Conservation (phyloP, 2,113 vertebrate genomes). For the Limanda limanda region DNA sequence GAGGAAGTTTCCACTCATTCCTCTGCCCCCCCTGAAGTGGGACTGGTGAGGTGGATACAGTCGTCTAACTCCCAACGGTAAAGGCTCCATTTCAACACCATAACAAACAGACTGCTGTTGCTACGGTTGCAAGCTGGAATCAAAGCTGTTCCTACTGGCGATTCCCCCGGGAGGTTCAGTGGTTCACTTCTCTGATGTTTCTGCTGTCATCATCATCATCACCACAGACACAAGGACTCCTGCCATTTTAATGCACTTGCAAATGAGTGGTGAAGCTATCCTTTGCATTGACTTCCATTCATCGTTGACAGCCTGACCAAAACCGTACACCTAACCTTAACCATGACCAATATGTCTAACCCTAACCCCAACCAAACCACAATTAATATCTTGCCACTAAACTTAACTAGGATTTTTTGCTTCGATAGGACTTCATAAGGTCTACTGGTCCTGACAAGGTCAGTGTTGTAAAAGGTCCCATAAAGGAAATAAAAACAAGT, state of each 20-base stretch:
- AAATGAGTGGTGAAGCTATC: too few relatives aligned
- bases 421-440: too few relatives aligned
- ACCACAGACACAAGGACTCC: slow-evolving; percentile 42
- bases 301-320: too few relatives aligned
- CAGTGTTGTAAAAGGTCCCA: too few relatives aligned
- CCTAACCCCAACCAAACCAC: too few relatives aligned
- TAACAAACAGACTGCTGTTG: slow-evolving; percentile 67
- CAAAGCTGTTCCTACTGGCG: slow-evolving; percentile 66
- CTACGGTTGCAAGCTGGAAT: slow-evolving; percentile 74
- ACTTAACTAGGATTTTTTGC: too few relatives aligned
- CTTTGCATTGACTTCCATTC: too few relatives aligned
- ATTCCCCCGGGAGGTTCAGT: slow-evolving; percentile 62
- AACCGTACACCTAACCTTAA: too few relatives aligned
- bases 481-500: too few relatives aligned
- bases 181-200: slow-evolving; percentile 66
- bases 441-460: too few relatives aligned
- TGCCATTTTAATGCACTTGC: slow-evolving; percentile 34
- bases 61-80: slow-evolving; percentile 67
- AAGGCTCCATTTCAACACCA: slow-evolving; percentile 56
- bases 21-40: slow-evolving; percentile 34
- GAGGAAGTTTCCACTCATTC: slow-evolving; percentile 26
- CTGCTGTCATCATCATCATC: slow-evolving; percentile 69
- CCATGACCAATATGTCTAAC: not conserved
- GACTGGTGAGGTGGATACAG: slow-evolving; percentile 57
- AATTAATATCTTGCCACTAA: too few relatives aligned